Conservation (phyloP, 35 echinoderm and acorn worm genomes). For the Lytechinus variegatus region DNA sequence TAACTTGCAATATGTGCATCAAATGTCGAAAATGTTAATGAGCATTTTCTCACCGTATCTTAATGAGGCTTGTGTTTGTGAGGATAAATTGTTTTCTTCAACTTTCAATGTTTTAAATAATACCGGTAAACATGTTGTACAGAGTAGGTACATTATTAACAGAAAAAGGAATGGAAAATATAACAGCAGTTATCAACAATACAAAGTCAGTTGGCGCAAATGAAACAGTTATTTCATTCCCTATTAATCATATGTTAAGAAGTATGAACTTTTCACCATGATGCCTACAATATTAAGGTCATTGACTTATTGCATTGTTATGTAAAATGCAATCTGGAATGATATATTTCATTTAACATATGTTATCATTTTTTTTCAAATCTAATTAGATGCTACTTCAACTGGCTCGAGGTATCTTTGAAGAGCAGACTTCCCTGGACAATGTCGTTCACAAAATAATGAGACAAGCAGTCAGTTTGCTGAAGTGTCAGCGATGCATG, state of each 20-base stretch:
- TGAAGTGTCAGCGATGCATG: constrained; percentile 87
- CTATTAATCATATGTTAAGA: not conserved
- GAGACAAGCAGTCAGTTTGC: constrained; percentile 79
- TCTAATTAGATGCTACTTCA: constrained; percentile 86
- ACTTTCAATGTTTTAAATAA: not conserved
- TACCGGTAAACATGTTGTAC: too few relatives aligned
- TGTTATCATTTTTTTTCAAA: not conserved
- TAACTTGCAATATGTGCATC: too few relatives aligned
- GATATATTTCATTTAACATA: not conserved
- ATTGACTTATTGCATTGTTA: not conserved
- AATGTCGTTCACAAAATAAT: constrained; percentile 94
- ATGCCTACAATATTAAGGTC: not conserved
- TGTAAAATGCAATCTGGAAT: not conserved
- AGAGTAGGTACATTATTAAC: not conserved
- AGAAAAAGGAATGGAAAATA: not conserved
- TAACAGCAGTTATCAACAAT: not conserved
- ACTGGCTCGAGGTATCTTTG: constrained; percentile 92
- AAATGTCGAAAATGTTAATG: too few relatives aligned
- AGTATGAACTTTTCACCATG: not conserved
- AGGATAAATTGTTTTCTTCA: not conserved
- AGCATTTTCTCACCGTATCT: too few relatives aligned
- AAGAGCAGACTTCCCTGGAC: constrained; percentile 95
- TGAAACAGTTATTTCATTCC: not conserved
- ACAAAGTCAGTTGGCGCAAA: not conserved
- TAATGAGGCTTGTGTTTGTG: not conserved